Base-by-base conservation (phyloP, 1,140 invertebrate species). In the Eupristina koningsbergeri region DNA sequence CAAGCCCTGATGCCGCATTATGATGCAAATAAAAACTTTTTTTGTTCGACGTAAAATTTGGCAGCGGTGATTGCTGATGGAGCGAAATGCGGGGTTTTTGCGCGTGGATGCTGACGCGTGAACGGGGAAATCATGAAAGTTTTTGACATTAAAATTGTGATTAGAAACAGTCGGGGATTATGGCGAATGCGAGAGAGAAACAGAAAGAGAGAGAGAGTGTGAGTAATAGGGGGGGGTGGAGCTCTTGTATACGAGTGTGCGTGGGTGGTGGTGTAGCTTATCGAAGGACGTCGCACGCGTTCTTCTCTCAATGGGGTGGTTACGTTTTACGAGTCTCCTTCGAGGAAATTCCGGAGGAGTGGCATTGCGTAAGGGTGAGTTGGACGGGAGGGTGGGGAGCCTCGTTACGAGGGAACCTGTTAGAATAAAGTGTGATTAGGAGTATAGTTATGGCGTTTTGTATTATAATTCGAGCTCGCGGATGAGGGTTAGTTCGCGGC, bases 341-440 rank as follows among this genome's bases (percentile, higher is more conserved):
- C 87, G 88, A 87, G 88, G 87, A 88, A 41, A 78, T 83, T 83
- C 76, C 47, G 34, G 36, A 84, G 83, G 53, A 84, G 41, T 45
- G 6, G 5, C 41, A 11, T 5, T 45, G 6, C 41, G 11, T 5
- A 8, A 31, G 26, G 39, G n/a, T 17, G 73, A 8, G 19, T 67
- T 17, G 76, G 78, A 86, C 79, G 86, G 85, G 89, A 87, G 88
- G 89, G 47, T 29, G 75, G 36, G 74, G 22, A 41, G 89, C 22
- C 89, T 91, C 89, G 89, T 91, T 92, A 90, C 88, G 87, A 87
- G 88, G 90, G 89, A 86, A 89, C 89, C 89, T 89, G 90, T 92
- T 92, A 91, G 88, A 92, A 92, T 91, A 91, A 92, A 91, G 90
- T 91, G 89, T 91, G 91, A 92, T 92, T 92, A 92, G 90, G 90